Base-by-base conservation (phyloP, 2,113 vertebrate genomes). In the Neoarius graeffei region DNA sequence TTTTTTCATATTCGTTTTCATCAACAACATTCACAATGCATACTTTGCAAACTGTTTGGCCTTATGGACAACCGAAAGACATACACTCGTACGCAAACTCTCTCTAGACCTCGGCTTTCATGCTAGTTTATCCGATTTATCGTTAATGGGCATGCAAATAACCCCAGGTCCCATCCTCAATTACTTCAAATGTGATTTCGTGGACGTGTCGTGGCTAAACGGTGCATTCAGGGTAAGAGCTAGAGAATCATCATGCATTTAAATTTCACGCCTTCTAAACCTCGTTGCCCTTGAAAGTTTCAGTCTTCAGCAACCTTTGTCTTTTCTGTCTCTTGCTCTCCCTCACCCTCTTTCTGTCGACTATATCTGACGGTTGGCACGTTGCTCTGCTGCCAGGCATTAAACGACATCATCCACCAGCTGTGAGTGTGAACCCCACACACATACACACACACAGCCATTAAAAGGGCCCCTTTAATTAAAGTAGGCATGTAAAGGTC, bases 401-500 rank as follows among this genome's bases (percentile, higher is more conserved):
- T 86, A 83, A 89, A 84, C 85, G 67, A 80, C 67, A 86, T 81
- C 86, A 86, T 86, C 90, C 87, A 84, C 67, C 88, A 91, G 86
- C 90, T 88, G 84, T 83, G 84, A 80, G 86, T 77, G 52, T 60
- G 23, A 77, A 85, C 62, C 52, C 25, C 56, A 52, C 48, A 79
- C 83, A 81, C 83, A 69, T 52, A 84, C 82, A 84, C 86, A 82
- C 74, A 50, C 71, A 71, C 79, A 64, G n/a, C 64, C 88, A 90
- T 91, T 90, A 91, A 89, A 87, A 71, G 81, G 90, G 59, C 88
- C 81, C 59, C 88, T 90, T 88, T 94, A 93, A 94, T 94, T 94
- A 94, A 94, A 93, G 89, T 90, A 90, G 69, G 89, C 89, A 89
- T 90, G 91, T 91, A 93, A 92, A 92, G 93, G 93, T 94, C 93